Percentiles rank a stretch among this genome's conserved stretches.
Conservation (phyloP, 1,140 invertebrate genomes). For the Colletes gigas region DNA sequence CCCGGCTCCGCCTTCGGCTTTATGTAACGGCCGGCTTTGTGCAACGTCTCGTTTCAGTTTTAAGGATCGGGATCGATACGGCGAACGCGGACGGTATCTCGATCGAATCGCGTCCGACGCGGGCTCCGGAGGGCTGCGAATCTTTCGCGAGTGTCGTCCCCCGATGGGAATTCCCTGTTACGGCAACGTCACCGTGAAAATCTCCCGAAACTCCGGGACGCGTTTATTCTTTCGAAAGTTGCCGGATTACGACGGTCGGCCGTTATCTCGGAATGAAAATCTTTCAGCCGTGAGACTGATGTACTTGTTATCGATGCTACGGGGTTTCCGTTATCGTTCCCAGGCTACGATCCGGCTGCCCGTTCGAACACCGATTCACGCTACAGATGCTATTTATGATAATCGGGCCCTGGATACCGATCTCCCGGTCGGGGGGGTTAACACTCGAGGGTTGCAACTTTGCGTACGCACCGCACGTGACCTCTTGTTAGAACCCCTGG, state of each 20-base stretch:
- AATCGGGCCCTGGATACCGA: slow-evolving; percentile 12
- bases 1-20: slow-evolving; percentile 12
- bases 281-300: slow-evolving; percentile 14
- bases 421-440: background rate
- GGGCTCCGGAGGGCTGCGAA: background rate
- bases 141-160: background rate
- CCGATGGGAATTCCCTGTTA: slow-evolving; percentile 22
- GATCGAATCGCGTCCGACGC: background rate
- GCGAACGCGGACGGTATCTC: background rate
- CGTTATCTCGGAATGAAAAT: slow-evolving; percentile 28
- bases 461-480: slow-evolving; percentile 11
- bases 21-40: slow-evolving; percentile 37
- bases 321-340: background rate
- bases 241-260: background rate
- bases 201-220: background rate
- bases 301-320: slow-evolving; percentile 7
- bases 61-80: slow-evolving; percentile 27
- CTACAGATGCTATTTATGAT: slow-evolving; percentile 36
- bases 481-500: background rate
- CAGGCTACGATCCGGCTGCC: slow-evolving; percentile 3
- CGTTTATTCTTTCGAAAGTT: background rate
- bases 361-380: slow-evolving; percentile 14
- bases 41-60: slow-evolving; percentile 9
- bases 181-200: slow-evolving; percentile 2
- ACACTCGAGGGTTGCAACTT: slow-evolving; percentile 7